A percentile compares a stretch with the other conserved stretches of the same genome.
Evolutionary conservation across 2,113 vertebrate species (phyloP).

Genomic region (Percina caprodes): DNA sequence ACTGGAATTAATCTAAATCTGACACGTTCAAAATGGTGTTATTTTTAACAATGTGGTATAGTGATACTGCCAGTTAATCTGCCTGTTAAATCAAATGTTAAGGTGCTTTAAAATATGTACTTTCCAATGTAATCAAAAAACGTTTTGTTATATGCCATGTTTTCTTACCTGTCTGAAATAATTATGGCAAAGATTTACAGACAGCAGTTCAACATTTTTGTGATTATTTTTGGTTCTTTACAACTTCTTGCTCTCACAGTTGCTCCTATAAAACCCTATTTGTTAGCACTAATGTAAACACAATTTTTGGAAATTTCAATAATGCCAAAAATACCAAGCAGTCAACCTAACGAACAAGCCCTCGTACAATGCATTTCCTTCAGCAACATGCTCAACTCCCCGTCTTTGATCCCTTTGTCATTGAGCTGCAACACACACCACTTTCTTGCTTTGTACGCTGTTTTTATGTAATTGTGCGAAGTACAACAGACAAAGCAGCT

Average conservation of each 20-base stretch:
- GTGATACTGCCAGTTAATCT: slow-evolving; percentile 21
- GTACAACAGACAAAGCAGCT: too few species aligned
- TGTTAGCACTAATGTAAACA: slow-evolving; percentile 40
- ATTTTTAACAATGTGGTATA: slow-evolving; percentile 18
- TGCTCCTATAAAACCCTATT: slow-evolving; percentile 22
- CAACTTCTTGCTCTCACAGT: slow-evolving; percentile 2
- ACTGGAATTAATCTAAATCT: slow-evolving; percentile 60
- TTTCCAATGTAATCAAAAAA: background rate
- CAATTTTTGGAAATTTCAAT: slow-evolving; percentile 53
- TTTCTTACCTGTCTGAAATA: slow-evolving; percentile 2
- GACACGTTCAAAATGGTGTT: slow-evolving; percentile 18
- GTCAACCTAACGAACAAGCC: slow-evolving; percentile 45
- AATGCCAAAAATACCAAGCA: slow-evolving; percentile 44
- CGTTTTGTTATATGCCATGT: background rate
- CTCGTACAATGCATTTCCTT: slow-evolving; percentile 1
- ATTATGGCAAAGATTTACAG: background rate
- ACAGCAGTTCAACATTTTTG: background rate
- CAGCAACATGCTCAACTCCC: too few species aligned
- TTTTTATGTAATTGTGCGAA: too few species aligned
- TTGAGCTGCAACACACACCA: too few species aligned
- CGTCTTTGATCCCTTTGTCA: too few species aligned
- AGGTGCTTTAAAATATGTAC: background rate
- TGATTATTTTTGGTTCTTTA: background rate
- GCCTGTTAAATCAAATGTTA: slow-evolving; percentile 5
- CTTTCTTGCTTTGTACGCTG: too few species aligned